Percentiles rank a stretch among this genome's conserved stretches.
Conservation (phyloP, 92 coral and sea anemone genomes). For the Diadumene lineata region DNA sequence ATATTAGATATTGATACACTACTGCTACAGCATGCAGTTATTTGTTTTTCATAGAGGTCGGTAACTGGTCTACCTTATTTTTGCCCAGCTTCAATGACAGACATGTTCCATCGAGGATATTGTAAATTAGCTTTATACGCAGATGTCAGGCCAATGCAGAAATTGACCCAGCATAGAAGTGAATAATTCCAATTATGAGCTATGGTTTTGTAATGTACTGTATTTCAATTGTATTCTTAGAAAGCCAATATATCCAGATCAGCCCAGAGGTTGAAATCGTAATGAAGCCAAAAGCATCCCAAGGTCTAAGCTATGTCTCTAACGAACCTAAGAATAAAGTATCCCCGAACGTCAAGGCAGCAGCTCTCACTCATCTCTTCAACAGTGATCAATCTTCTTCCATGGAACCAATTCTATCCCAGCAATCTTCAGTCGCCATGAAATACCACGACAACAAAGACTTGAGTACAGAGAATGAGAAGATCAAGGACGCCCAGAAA, state of each 20-base stretch:
- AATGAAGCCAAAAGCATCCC: conserved; percentile 31
- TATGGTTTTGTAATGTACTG: background rate
- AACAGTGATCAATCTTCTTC: conserved; percentile 67
- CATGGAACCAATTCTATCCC: conserved; percentile 72
- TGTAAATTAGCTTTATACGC: no score
- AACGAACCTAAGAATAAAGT: conserved; percentile 7
- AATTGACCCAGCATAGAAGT: no score
- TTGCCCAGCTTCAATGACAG: no score
- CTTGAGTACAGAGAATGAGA: conserved; percentile 59
- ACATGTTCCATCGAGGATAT: no score
- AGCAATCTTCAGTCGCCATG: conserved; percentile 76
- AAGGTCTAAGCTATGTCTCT: background rate
- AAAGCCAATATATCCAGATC: conserved; percentile 23
- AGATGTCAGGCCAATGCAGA: no score
- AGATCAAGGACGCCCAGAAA: conserved; percentile 81
- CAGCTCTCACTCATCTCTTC: conserved; percentile 29
- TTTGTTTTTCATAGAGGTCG: no score
- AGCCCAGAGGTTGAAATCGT: conserved; percentile 36
- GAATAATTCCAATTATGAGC: no score
- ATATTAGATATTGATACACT: no score
- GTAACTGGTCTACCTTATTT: no score
- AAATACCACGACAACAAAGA: conserved; percentile 74
- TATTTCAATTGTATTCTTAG: background rate
- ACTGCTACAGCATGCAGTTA: no score
- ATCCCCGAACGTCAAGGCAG: conserved; percentile 23